Evolutionary conservation across 2,797 vertebrate genomes (phyloP), one percentile per base, ranked within the genome.

Genomic region (Chloroceryle inda): DNA sequence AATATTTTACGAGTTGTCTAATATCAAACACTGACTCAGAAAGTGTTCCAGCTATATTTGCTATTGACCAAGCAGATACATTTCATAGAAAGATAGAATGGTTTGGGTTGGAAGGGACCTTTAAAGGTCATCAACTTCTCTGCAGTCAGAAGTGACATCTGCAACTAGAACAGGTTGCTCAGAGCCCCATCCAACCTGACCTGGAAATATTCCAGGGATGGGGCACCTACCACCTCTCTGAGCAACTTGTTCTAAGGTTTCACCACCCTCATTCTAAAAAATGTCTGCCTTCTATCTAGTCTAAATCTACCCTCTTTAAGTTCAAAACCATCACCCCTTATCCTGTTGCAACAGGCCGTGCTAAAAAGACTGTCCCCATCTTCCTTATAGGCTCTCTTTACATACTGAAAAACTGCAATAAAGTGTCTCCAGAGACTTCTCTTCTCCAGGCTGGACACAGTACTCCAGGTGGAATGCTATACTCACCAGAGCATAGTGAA

Each of bases 1-100:
- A 86, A 92, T 94, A 92, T 94, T 96, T 91, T 89, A 79, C 85
- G 59, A 76, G 59, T 85, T 83, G 49, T 69, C 61, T 45, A 85
- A 79, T 85, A 79, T 69, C 19, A 84, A 91, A 50, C 5, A 22
- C 33, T 31, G 27, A 74, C 85, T 92, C 81, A 76, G 42, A 92
- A 49, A 44, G 6, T 76, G 50, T 82, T 89, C 47, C 64, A 77
- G 42, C 11, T 66, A 62, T 68, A 50, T 67, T 95, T 88, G 21
- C 26, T 81, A 22, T 64, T 84, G 31, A 64, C 21, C 56, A 59
- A 75, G 31, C 5, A 74, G 29, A 83, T 49, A 68, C 1, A 38
- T 83, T 88, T 88, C 40, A 52, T 11, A 76, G 29, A 67, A 75
- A 26, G 56, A 24, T 22, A 64, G 31, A 64, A 63, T 12, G 13